Conservation (phyloP, 1,140 invertebrate genomes). For the Lutraria rhynchaena region DNA sequence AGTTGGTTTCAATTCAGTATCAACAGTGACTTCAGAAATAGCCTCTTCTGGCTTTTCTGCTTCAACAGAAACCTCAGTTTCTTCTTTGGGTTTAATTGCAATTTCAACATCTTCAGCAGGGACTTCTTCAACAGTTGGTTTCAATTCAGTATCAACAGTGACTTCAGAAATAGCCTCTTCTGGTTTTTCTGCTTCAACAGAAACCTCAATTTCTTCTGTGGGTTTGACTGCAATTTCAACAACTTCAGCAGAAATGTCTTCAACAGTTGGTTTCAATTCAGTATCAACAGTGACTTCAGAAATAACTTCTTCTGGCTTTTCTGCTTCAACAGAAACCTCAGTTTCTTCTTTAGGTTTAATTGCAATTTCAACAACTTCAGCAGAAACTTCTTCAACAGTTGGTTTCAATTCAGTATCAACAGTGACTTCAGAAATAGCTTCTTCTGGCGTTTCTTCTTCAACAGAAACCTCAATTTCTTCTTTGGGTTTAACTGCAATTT, state of each 20-base stretch:
- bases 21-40: conserved; percentile 36
- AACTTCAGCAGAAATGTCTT: conserved; percentile 42
- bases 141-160: conserved; percentile 2
- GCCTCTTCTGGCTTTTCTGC: conserved; percentile 3
- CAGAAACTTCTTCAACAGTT: conserved; percentile 50
- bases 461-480: conserved; percentile 28
- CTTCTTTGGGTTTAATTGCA: conserved; percentile 24
- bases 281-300: conserved; percentile 14
- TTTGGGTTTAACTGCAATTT: conserved; percentile 26
- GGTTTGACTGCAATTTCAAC: conserved; percentile 49
- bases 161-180: conserved; percentile 34
- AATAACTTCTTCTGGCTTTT: conserved; percentile 12
- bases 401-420: conserved; percentile 26
- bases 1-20: conserved; percentile 11
- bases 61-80: conserved; percentile 4
- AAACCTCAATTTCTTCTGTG: conserved; percentile 20
- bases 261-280: conserved; percentile 23
- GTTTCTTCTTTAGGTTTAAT: conserved; percentile 42
- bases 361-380: conserved; percentile 47
- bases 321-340: conserved; percentile 22
- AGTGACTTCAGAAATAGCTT: conserved; percentile 6
- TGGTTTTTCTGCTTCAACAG: not conserved
- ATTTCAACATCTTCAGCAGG: not conserved
- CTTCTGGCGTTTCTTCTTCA: conserved; percentile 58
- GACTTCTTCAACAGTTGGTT: not conserved